A percentile compares a stretch with the other conserved stretches of the same genome.
Conservation (phyloP, 2,888 invertebrate species). For the Hylaea fasciaria region DNA sequence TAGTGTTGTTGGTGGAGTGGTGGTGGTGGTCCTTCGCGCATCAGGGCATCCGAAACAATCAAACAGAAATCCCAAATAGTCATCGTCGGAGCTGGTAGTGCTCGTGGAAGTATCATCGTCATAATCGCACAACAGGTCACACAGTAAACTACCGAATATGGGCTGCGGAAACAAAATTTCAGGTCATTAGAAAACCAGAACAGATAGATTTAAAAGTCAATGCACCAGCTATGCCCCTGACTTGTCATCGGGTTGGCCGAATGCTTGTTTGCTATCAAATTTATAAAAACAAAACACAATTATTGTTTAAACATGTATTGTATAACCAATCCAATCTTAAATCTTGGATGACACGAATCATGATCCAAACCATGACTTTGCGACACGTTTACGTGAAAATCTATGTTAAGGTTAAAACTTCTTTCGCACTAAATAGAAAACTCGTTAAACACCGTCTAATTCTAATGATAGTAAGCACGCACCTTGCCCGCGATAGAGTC, state of each 20-base stretch:
- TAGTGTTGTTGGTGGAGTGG: neutral
- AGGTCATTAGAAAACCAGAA: no score
- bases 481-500: conserved; percentile 65
- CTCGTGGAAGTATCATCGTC: conserved; percentile 45
- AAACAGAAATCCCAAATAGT: conserved; percentile 29
- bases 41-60: conserved; percentile 41
- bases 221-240: no score
- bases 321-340: no score
- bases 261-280: no score
- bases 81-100: conserved; percentile 43
- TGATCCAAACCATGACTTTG: no score
- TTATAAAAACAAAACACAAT: no score
- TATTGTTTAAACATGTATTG: no score
- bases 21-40: conserved; percentile 21
- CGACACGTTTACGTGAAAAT: no score
- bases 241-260: no score
- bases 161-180: conserved; percentile 53
- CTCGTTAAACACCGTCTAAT: neutral
- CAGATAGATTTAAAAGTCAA: no score
- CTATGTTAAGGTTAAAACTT: neutral
- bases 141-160: conserved; percentile 56
- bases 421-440: no score
- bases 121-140: conserved; percentile 64
- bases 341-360: no score
- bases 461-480: conserved; percentile 27